These are phyloP conservation scores for Apaloderma vittatum DNA, from an alignment of 2,113 vertebrate genomes.

Conservation along the genomic window DNA sequence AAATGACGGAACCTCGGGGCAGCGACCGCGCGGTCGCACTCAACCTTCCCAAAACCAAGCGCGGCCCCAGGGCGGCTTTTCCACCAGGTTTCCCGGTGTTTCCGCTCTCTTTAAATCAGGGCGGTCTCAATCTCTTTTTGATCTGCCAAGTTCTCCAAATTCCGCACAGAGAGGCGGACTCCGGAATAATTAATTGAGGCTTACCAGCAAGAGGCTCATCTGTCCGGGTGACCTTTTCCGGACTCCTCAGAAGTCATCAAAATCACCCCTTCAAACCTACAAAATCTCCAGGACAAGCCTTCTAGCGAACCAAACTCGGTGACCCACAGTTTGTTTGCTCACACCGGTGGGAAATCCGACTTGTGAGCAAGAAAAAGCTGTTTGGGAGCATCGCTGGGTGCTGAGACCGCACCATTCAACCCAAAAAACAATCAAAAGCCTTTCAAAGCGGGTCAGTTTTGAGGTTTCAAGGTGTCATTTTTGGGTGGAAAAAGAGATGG, in stretches of 20 bases:
- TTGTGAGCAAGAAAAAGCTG: background rate
- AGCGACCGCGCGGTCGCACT: background rate
- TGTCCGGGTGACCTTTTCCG: background rate
- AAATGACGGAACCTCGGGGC: background rate
- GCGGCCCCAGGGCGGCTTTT: background rate
- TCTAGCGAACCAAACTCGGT: accelerated
- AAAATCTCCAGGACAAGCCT: background rate
- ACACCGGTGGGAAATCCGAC: background rate
- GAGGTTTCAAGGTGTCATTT: background rate
- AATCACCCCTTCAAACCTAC: background rate
- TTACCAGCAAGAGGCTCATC: background rate
- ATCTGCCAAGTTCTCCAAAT: background rate
- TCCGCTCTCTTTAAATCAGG: background rate
- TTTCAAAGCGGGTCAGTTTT: background rate
- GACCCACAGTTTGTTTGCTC: background rate
- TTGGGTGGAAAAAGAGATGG: background rate
- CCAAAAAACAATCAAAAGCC: background rate
- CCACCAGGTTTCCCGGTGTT: background rate
- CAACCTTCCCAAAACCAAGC: background rate
- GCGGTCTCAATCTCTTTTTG: background rate
- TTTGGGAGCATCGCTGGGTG: accelerated
- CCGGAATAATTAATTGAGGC: background rate
- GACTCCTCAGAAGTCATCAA: background rate
- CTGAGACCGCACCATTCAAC: background rate
- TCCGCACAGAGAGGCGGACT: background rate